phyloP scores from a whole-genome alignment of 2,888 invertebrate species.

The Coenonympha arcania region DNA sequence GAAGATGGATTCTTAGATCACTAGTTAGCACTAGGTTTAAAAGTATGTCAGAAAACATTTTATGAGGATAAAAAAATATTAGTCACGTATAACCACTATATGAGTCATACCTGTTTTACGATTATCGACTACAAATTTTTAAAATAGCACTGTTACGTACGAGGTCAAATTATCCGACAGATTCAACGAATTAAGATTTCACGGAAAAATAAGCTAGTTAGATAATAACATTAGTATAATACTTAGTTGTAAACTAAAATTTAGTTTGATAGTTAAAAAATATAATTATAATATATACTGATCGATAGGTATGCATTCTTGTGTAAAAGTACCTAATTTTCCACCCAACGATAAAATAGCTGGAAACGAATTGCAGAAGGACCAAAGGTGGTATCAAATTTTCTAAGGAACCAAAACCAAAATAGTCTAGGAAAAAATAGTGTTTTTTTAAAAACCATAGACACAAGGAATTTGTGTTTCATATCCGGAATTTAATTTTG shows the following conservation, averaged over 20 bases:
- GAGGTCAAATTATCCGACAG: background rate
- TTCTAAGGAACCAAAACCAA: too few relatives aligned
- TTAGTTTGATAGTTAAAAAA: too few relatives aligned
- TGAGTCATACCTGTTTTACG: slow-evolving; percentile 14
- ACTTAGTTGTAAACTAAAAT: background rate
- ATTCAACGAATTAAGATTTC: background rate
- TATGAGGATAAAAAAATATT: background rate
- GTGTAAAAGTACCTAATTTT: too few relatives aligned
- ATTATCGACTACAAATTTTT: slow-evolving; percentile 9
- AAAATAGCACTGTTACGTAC: background rate
- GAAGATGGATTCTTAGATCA: too few relatives aligned
- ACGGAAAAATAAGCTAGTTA: background rate
- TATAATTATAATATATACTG: too few relatives aligned
- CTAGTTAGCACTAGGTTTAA: background rate
- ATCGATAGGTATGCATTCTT: background rate
- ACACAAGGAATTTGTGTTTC: too few relatives aligned
- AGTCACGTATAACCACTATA: slow-evolving; percentile 1
- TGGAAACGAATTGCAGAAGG: too few relatives aligned
- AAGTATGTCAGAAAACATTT: background rate
- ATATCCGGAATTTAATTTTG: too few relatives aligned
- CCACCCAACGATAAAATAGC: too few relatives aligned
- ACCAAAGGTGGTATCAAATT: too few relatives aligned
- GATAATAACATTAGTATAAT: background rate
- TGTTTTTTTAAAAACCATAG: too few relatives aligned
- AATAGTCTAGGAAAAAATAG: too few relatives aligned